These are phyloP conservation scores for Rhea americana DNA, from an alignment of 2,113 vertebrate species.

Conservation along the genomic window DNA sequence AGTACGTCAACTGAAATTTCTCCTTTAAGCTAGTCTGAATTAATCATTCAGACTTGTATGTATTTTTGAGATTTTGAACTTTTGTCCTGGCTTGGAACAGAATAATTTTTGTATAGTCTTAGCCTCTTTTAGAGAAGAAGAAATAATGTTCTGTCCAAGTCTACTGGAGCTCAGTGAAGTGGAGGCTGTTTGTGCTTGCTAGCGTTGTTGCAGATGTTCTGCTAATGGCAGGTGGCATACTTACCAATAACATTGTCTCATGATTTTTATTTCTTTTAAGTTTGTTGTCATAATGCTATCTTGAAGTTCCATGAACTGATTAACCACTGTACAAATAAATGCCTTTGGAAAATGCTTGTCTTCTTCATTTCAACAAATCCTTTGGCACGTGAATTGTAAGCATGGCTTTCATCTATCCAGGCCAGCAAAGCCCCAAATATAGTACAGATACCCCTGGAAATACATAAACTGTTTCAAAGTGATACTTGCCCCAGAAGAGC, in stretches of 20 bases:
- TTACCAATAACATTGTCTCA: not conserved
- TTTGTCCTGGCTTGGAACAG: not conserved
- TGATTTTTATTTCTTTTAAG: conserved; percentile 12
- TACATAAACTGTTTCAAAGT: rapidly evolving
- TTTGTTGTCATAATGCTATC: not conserved
- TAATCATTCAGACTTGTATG: not conserved
- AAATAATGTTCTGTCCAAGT: not conserved
- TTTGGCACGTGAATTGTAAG: not conserved
- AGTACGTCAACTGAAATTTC: not conserved
- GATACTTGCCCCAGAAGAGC: rapidly evolving
- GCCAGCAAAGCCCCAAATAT: not conserved
- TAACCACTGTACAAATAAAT: not conserved
- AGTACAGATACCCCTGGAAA: not conserved
- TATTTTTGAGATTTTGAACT: not conserved
- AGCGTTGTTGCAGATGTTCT: not conserved
- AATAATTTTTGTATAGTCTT: not conserved
- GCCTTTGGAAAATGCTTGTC: not conserved
- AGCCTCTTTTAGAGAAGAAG: not conserved
- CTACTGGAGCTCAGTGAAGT: not conserved
- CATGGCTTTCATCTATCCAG: not conserved
- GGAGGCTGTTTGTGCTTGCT: not conserved
- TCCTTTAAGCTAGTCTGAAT: not conserved
- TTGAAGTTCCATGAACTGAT: not conserved
- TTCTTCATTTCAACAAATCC: not conserved
- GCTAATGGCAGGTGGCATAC: not conserved